Conservation (phyloP, 2,113 vertebrate species). For the Limnothrissa miodon region DNA sequence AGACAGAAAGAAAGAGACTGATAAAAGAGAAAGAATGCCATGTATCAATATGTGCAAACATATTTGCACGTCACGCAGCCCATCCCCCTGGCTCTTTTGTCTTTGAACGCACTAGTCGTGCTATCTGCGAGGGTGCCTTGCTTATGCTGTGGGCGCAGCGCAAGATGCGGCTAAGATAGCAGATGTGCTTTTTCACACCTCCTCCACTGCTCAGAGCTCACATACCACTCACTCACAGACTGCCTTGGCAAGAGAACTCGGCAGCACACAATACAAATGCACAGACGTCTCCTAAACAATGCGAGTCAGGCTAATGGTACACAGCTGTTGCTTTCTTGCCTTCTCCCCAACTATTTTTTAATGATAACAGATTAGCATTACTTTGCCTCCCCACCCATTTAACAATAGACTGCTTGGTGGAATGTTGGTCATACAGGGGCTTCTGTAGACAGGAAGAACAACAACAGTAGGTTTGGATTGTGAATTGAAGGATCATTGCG, state of each 20-base stretch:
- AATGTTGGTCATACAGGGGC: background rate
- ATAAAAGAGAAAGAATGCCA: too few relatives aligned
- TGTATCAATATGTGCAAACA: background rate
- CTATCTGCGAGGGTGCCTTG: background rate
- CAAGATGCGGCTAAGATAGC: background rate
- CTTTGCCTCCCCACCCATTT: background rate
- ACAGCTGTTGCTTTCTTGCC: background rate
- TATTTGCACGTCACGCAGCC: background rate
- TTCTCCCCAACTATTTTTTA: background rate
- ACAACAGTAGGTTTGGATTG: background rate
- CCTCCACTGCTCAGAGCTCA: background rate
- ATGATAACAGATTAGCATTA: background rate
- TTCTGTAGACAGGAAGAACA: background rate
- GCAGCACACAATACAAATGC: background rate
- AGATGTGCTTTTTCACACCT: slow-evolving; percentile 17
- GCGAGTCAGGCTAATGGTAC: background rate
- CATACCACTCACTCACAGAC: background rate
- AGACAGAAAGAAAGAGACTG: too few relatives aligned
- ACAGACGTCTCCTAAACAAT: slow-evolving; percentile 3
- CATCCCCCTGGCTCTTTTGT: background rate
- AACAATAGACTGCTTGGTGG: background rate
- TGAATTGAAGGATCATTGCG: background rate
- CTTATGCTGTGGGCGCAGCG: background rate
- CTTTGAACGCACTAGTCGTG: background rate
- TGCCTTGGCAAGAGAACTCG: background rate